These are phyloP conservation scores for Apteryx mantelli DNA, from an alignment of 2,113 vertebrate genomes.

Conservation along the genomic window DNA sequence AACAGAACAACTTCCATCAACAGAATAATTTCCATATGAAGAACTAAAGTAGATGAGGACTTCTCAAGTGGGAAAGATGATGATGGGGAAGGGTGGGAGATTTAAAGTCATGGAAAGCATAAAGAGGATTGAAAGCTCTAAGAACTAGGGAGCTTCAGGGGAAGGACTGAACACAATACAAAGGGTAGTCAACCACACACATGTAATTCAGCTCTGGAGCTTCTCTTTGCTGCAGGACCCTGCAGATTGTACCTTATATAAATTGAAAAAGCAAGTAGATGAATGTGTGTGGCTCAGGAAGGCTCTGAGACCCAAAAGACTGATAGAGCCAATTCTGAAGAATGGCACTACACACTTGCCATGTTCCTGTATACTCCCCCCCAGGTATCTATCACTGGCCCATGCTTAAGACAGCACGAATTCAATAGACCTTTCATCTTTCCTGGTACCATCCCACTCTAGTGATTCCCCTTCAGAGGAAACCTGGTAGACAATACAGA, in stretches of 20 bases:
- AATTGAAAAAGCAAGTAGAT: neutral
- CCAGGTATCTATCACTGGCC: neutral
- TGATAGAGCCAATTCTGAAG: neutral
- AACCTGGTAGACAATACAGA: neutral
- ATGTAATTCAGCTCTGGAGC: neutral
- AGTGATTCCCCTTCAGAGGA: neutral
- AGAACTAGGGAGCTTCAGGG: neutral
- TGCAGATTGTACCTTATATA: fast-evolving
- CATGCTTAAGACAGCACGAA: neutral
- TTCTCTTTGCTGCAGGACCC: neutral
- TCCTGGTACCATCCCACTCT: neutral
- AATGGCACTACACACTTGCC: neutral
- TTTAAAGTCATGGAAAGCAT: neutral
- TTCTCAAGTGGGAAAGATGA: neutral
- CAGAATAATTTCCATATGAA: neutral
- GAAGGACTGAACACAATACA: neutral
- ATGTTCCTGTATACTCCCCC: neutral
- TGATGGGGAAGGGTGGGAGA: neutral
- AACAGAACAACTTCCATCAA: neutral
- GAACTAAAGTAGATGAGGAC: neutral
- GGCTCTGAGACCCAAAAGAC: neutral
- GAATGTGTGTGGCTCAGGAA: neutral
- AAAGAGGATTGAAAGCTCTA: neutral
- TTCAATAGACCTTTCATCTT: neutral
- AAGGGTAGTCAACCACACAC: neutral